A percentile compares a stretch with the other conserved stretches of the same genome.
Evolutionary conservation across 2,113 vertebrate species (phyloP).

Genomic region (Grus americana): DNA sequence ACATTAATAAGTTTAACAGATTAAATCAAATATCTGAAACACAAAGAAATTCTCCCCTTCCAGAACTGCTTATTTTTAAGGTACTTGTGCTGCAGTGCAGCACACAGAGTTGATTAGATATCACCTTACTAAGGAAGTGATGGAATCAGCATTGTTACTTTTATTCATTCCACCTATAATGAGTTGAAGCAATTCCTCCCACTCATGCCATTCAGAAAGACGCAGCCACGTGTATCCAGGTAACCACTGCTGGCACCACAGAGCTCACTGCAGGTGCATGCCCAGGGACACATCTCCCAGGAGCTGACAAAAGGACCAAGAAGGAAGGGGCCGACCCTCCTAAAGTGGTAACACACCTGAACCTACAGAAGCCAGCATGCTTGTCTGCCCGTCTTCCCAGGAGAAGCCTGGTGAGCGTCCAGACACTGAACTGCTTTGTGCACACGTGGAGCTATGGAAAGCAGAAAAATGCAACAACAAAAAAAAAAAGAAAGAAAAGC

Average conservation of each 20-base stretch:
- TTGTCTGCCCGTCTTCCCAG: neutral
- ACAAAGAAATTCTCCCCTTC: neutral
- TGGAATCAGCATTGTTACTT: neutral
- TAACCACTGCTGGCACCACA: neutral
- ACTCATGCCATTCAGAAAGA: neutral
- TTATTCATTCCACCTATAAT: neutral
- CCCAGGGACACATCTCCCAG: neutral
- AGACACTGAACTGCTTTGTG: neutral
- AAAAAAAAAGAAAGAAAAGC: neutral
- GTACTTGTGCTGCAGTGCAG: neutral
- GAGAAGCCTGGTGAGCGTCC: neutral
- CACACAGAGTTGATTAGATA: neutral
- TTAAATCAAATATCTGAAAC: neutral
- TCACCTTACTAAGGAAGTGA: neutral
- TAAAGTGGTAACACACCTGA: neutral
- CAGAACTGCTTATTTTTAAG: neutral
- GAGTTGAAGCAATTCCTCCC: constrained; percentile 23
- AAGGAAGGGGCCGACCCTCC: neutral
- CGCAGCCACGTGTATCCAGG: neutral
- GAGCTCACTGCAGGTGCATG: neutral
- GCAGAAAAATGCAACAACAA: neutral
- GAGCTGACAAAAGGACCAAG: neutral
- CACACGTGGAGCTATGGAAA: accelerated
- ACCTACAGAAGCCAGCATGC: accelerated
- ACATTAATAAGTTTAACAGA: neutral